phyloP scores from a whole-genome alignment of 2,113 vertebrate genomes.

The Dromaius novaehollandiae region DNA sequence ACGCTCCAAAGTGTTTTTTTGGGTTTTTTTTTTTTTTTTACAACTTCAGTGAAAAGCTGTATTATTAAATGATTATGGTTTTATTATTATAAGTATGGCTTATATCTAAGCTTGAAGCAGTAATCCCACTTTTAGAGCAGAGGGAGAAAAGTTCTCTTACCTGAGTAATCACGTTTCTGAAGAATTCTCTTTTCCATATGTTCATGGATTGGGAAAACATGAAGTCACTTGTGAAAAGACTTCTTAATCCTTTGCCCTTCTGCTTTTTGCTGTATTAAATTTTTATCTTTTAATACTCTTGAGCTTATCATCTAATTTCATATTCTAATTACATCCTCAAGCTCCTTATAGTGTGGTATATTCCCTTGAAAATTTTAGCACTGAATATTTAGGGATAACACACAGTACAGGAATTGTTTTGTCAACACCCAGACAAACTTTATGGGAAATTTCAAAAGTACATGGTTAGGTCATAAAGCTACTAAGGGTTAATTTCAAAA shows the following conservation, averaged over 20 bases:
- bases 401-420: neutral
- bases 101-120: neutral
- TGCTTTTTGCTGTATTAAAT: neutral
- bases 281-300: neutral
- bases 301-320: neutral
- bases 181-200: conserved; percentile 31
- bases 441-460: neutral
- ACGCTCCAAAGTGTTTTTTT: neutral
- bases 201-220: neutral
- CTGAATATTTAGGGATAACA: neutral
- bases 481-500: neutral
- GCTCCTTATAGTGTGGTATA: neutral
- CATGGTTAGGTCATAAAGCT: neutral
- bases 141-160: neutral
- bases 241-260: conserved; percentile 19
- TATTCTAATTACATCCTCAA: conserved; percentile 20
- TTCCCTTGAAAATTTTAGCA: neutral
- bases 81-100: neutral
- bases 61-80: neutral
- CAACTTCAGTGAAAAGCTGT: neutral
- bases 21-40: neutral
- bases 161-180: neutral
- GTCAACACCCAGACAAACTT: neutral
- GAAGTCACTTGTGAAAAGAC: neutral
- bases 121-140: neutral